These are phyloP conservation scores for Cynodonichthys magdalenae DNA, from an alignment of 2,797 vertebrate genomes.

Conservation along the genomic window DNA sequence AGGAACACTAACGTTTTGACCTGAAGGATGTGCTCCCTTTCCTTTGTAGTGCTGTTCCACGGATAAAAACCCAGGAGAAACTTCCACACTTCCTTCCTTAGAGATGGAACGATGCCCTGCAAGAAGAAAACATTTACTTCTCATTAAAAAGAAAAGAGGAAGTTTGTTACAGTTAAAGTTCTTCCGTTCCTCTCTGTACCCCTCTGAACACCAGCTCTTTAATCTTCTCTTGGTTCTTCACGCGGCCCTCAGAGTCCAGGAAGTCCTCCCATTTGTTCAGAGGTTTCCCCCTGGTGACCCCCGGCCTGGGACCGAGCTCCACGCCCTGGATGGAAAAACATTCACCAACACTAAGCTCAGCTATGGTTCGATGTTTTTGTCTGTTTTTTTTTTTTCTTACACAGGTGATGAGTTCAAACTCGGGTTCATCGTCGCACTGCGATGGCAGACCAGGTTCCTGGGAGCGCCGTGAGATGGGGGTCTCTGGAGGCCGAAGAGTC, in stretches of 20 bases:
- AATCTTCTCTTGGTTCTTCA: conserved; percentile 79
- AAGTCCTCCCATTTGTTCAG: conserved; percentile 85
- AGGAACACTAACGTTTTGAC: conserved; percentile 85
- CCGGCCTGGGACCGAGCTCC: conserved; percentile 85
- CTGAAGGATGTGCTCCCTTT: conserved; percentile 85
- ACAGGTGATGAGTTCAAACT: conserved; percentile 92
- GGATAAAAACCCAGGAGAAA: conserved; percentile 90
- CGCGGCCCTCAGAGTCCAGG: conserved; percentile 84
- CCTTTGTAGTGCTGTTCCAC: conserved; percentile 85
- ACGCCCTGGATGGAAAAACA: conserved; percentile 71
- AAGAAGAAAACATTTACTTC: neutral
- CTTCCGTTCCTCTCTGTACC: conserved; percentile 67
- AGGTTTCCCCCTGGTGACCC: conserved; percentile 79
- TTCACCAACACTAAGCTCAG: neutral
- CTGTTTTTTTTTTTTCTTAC: conserved; percentile 73
- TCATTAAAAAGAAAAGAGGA: neutral
- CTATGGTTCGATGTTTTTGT: neutral
- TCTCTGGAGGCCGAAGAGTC: conserved; percentile 83
- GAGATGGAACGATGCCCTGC: conserved; percentile 83
- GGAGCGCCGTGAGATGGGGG: conserved; percentile 25
- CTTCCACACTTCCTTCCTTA: conserved; percentile 90
- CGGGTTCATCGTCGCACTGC: conserved; percentile 85
- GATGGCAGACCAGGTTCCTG: conserved; percentile 61
- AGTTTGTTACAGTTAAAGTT: neutral
- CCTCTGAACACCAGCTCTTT: conserved; percentile 88